Evolutionary conservation across 2,797 vertebrate genomes (phyloP), one percentile per base, ranked within the genome.

Genomic region (Salmo trutta): DNA sequence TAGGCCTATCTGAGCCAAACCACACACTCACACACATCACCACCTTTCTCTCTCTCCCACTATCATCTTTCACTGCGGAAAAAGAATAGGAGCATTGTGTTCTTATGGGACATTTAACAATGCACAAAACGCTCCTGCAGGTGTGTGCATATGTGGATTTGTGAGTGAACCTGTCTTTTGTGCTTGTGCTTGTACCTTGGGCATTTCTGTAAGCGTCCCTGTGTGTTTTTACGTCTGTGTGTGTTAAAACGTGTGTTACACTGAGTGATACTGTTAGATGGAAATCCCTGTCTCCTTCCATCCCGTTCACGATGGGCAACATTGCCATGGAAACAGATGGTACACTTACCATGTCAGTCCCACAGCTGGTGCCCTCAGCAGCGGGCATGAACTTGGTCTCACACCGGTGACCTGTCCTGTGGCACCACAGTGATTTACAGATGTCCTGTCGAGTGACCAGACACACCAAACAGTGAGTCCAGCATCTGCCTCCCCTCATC

Each of bases 381-480:
- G 98, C 98, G 0, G 98, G 98, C 98, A 99, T 98, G 89, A 98
- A 99, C 94, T 99, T 99, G 65, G 98, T 99, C 90, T 99, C 98
- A 75, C 98, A 99, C 19, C 97, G 95, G 65, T 98, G 97, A 12
- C 97, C 97, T 65, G 93, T 90, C 87, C 95, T 96, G 85, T 99
- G 97, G 88, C 98, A 99, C 98, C 98, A 99, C 78, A 99, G 94
- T 0, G 97, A 98, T 88, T 99, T 99, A 86, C 98, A 99, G 89
- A 99, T 98, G 90, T 99, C 98, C 98, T 99, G 94, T 73, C 85
- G 90, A 81, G 89, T 24, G 83, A 84, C 78, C 80, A 82, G 24
- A 24, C 59, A 64, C 10, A 64, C 2, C n/a, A n/a, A 62, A 62
- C n/a, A 24, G 59, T 64, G 59, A 64, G 59, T 53, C 51, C 27